A percentile compares a stretch with the other conserved stretches of the same genome.
phyloP scores from a whole-genome alignment of 2,888 invertebrate species.

The Meteorus cinctellus region DNA sequence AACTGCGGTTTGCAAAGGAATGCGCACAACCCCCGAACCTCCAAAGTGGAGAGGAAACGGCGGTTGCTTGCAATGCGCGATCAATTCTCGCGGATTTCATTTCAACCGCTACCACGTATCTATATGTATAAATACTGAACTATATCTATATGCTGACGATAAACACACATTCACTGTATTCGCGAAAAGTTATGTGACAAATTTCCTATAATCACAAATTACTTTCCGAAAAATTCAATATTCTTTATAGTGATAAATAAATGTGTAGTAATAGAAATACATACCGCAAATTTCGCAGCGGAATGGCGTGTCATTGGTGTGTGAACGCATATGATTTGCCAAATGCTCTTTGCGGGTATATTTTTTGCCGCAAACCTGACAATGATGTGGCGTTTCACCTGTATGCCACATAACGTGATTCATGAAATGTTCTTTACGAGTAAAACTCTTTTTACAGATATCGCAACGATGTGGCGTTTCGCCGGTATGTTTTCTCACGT shows the following conservation, averaged over 20 bases:
- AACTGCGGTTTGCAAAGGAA: slow-evolving; percentile 55
- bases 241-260: neutral
- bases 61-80: slow-evolving; percentile 58
- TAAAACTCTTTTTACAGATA: slow-evolving; percentile 86
- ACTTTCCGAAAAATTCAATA: too few species aligned
- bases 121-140: neutral
- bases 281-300: slow-evolving; percentile 89
- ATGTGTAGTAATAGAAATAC: slow-evolving; percentile 52
- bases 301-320: slow-evolving; percentile 91
- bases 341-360: slow-evolving; percentile 92
- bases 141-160: neutral
- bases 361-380: slow-evolving; percentile 90
- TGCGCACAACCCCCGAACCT: slow-evolving; percentile 59
- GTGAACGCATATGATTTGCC: slow-evolving; percentile 90
- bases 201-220: too few species aligned
- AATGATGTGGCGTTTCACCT: slow-evolving; percentile 91
- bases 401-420: slow-evolving; percentile 89
- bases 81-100: slow-evolving; percentile 66
- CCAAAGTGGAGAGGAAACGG: slow-evolving; percentile 34
- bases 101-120: slow-evolving; percentile 51
- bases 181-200: neutral
- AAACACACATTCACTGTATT: slow-evolving; percentile 10
- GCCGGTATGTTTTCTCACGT: slow-evolving; percentile 84
- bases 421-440: slow-evolving; percentile 85
- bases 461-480: slow-evolving; percentile 86